Conservation (phyloP, 2,888 invertebrate species). For the Sceliomorpha sp. region DNA sequence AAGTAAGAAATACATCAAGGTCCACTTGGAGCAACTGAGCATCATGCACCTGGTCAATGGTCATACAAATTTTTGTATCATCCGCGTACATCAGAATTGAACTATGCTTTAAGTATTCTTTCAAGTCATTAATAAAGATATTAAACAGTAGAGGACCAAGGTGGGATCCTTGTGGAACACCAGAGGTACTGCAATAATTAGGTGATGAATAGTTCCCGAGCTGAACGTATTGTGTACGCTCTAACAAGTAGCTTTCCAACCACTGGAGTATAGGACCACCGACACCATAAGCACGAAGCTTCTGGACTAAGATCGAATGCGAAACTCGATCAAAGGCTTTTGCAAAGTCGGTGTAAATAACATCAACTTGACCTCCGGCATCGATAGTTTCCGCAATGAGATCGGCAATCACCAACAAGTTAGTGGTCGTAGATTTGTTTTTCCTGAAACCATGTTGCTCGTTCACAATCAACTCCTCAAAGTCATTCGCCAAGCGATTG, state of each 20-base stretch:
- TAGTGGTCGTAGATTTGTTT: too few species aligned
- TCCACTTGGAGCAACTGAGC: background rate
- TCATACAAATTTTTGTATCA: background rate
- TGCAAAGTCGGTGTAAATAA: too few species aligned
- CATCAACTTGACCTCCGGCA: too few species aligned
- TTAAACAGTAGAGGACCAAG: slow-evolving; percentile 5
- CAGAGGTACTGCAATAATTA: background rate
- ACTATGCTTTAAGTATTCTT: background rate
- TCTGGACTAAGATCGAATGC: background rate
- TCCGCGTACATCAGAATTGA: background rate
- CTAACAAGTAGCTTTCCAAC: background rate
- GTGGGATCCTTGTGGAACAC: slow-evolving; percentile 9
- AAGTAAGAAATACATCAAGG: background rate
- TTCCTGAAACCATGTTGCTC: too few species aligned
- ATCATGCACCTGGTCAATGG: background rate
- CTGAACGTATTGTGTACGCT: background rate
- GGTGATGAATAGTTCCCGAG: background rate
- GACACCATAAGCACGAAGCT: background rate
- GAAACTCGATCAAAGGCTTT: background rate
- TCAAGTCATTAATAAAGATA: slow-evolving; percentile 10
- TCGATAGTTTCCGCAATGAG: too few species aligned
- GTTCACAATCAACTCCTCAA: too few species aligned
- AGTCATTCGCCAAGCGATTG: too few species aligned
- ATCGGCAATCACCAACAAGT: too few species aligned
- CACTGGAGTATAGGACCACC: background rate